Percentiles rank a stretch among this genome's conserved stretches.
phyloP scores from a whole-genome alignment of 1,140 invertebrate species.

The Drosophila orosa region DNA sequence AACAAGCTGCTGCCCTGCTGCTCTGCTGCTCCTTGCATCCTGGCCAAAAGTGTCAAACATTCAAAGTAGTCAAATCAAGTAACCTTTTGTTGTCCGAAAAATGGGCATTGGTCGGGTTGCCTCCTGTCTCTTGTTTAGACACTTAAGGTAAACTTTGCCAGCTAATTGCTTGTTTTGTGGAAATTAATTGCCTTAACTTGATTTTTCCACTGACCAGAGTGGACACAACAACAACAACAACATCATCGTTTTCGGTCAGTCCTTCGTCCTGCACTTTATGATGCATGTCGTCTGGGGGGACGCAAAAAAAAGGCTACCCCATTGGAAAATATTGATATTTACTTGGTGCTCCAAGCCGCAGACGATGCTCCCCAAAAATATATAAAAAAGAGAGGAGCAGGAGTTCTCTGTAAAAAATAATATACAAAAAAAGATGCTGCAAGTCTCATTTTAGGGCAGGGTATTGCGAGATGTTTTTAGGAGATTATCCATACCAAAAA shows the following conservation, averaged over 20 bases:
- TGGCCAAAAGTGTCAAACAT: conserved; percentile 82
- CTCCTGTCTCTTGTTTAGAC: conserved; percentile 66
- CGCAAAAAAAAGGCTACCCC: neutral
- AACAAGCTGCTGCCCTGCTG: conserved; percentile 68
- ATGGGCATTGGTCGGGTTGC: neutral
- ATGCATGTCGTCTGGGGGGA: conserved; percentile 58
- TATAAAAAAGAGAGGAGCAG: neutral
- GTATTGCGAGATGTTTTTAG: neutral
- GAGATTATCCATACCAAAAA: neutral
- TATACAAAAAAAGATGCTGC: conserved; percentile 22
- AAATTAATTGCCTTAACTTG: conserved; percentile 84
- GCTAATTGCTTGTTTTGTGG: conserved; percentile 84
- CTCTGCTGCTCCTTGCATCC: conserved; percentile 28
- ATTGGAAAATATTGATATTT: conserved; percentile 72
- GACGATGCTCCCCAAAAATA: conserved; percentile 57
- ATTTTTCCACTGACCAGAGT: conserved; percentile 64
- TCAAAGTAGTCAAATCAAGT: conserved; percentile 84
- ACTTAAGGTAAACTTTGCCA: conserved; percentile 84
- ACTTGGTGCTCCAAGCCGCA: conserved; percentile 69
- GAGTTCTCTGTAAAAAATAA: conserved; percentile 9
- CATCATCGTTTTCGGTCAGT: conserved; percentile 2
- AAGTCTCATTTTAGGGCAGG: conserved; percentile 10
- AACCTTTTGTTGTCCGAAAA: conserved; percentile 75
- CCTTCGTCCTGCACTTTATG: conserved; percentile 69
- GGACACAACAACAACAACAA: too few species aligned